Evolutionary conservation across 2,113 vertebrate species (phyloP).

Genomic region (Alaudala cheleensis): DNA sequence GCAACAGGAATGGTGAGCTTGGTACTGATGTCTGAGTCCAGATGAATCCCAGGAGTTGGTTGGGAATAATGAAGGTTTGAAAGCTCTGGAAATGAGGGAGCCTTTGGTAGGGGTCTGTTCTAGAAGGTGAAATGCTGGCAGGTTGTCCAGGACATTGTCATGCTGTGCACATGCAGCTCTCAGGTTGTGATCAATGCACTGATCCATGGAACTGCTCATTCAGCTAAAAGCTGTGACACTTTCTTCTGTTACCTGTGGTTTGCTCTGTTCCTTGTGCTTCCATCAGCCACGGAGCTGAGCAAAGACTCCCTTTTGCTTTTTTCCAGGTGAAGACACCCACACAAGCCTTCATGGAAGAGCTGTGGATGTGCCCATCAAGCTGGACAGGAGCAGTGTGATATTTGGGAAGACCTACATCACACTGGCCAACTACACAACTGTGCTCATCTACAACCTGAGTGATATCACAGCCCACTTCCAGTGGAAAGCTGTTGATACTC

Average conservation of each 20-base stretch:
- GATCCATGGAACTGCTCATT: neutral
- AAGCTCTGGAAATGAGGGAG: neutral
- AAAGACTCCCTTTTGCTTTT: neutral
- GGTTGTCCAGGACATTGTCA: neutral
- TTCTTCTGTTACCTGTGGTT: neutral
- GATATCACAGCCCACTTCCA: conserved; percentile 47
- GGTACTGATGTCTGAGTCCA: neutral
- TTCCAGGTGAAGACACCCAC: conserved; percentile 81
- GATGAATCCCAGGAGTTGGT: neutral
- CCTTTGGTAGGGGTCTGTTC: neutral
- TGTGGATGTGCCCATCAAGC: conserved; percentile 76
- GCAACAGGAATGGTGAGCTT: neutral
- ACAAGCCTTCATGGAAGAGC: conserved; percentile 79
- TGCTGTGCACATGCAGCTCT: neutral
- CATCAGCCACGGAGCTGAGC: neutral
- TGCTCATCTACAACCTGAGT: conserved; percentile 80
- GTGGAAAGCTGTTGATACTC: neutral
- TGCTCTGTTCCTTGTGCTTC: neutral
- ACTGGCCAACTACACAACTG: conserved; percentile 60
- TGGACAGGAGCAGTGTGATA: conserved; percentile 74
- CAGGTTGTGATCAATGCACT: neutral
- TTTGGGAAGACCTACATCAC: conserved; percentile 81
- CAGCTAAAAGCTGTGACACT: neutral
- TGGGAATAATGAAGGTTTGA: neutral
- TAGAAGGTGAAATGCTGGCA: neutral